A percentile compares a stretch with the other conserved stretches of the same genome.
These are phyloP conservation scores for Chrysogorgia sp. DNA, from an alignment of 92 coral and sea anemone species.

Conservation along the genomic window DNA sequence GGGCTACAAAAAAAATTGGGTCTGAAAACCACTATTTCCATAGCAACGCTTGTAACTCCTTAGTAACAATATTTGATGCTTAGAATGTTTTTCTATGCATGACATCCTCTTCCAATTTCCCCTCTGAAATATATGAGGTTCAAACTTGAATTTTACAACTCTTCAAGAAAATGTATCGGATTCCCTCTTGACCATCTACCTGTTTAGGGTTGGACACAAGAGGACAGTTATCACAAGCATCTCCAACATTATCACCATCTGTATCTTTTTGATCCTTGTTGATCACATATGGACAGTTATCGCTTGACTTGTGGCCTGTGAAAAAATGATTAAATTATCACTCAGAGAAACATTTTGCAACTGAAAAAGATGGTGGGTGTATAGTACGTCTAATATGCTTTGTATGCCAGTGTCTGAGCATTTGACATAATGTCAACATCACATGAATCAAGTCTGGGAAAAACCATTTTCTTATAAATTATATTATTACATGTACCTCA, in stretches of 20 bases:
- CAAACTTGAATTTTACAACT: neutral
- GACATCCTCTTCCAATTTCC: neutral
- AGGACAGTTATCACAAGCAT: conserved; percentile 91
- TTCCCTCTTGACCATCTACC: conserved; percentile 38
- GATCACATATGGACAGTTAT: conserved; percentile 83
- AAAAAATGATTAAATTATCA: neutral
- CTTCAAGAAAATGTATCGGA: neutral
- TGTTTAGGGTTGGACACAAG: conserved; percentile 69
- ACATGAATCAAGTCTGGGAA: too few species aligned
- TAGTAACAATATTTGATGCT: too few species aligned
- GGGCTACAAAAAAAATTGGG: neutral
- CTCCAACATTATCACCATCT: conserved; percentile 79
- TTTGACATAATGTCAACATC: too few species aligned
- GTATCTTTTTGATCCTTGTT: conserved; percentile 73
- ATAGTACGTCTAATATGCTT: neutral
- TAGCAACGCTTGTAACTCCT: too few species aligned
- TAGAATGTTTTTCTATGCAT: neutral
- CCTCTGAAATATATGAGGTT: neutral
- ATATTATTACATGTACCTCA: too few species aligned
- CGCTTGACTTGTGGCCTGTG: conserved; percentile 1
- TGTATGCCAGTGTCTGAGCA: neutral
- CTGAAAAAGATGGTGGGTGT: neutral
- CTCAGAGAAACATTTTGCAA: neutral
- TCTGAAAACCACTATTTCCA: too few species aligned
- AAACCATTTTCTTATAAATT: too few species aligned